Percentiles rank a stretch among this genome's conserved stretches.
phyloP scores from a whole-genome alignment of 1,140 invertebrate species.

The Drosophila insularis region DNA sequence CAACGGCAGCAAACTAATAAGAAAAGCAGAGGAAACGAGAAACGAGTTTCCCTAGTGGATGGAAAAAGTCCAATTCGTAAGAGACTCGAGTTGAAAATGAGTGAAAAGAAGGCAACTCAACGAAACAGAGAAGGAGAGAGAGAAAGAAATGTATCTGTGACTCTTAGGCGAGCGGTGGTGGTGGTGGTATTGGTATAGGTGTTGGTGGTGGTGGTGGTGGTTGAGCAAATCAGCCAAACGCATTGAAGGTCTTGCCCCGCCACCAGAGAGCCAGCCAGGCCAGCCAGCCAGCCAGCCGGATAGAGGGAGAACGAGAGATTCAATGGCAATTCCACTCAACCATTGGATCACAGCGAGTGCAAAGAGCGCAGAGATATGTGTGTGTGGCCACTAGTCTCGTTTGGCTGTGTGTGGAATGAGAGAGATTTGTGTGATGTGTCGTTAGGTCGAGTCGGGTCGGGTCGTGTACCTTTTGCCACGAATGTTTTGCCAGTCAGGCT shows the following conservation, averaged over 20 bases:
- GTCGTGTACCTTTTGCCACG: conserved; percentile 83
- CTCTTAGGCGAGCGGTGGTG: conserved; percentile 33
- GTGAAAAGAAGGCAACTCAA: conserved; percentile 48
- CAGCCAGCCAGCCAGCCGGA: conserved; percentile 24
- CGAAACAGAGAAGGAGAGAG: conserved; percentile 24
- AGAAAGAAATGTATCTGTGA: background rate
- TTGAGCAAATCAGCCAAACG: conserved; percentile 78
- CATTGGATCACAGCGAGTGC: conserved; percentile 12
- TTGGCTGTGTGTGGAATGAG: conserved; percentile 69
- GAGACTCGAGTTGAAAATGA: conserved; percentile 4
- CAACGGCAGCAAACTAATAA: conserved; percentile 56
- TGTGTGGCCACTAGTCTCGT: conserved; percentile 14
- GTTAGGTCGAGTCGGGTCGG: conserved; percentile 83
- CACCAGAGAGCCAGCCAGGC: conserved; percentile 38
- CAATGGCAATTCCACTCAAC: conserved; percentile 68
- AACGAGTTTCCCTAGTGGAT: conserved; percentile 62
- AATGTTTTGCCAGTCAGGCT: conserved; percentile 83
- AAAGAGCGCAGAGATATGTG: conserved; percentile 41
- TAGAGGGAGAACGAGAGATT: conserved; percentile 29
- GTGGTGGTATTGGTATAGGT: conserved; percentile 26
- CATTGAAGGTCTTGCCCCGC: conserved; percentile 81
- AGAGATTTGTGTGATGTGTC: conserved; percentile 83
- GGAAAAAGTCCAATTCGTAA: conserved; percentile 34
- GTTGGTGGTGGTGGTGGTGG: conserved; percentile 19
- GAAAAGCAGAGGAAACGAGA: conserved; percentile 39